Evolutionary conservation across 2,888 invertebrate genomes (phyloP).

Genomic region (Brachypterus glaber): DNA sequence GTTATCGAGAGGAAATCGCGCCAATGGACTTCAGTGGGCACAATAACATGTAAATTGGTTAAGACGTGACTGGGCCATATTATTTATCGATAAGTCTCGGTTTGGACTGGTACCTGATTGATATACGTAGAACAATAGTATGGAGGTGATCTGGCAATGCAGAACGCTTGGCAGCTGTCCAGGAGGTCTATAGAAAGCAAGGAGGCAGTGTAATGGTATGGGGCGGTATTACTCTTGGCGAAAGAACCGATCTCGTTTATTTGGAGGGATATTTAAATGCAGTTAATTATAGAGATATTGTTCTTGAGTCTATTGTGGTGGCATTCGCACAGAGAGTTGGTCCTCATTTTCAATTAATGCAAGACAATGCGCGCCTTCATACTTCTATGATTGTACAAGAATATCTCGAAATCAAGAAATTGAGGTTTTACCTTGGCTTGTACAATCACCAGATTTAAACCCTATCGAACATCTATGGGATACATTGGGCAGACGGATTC

Average conservation of each 20-base stretch:
- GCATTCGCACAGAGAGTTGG: conserved; percentile 11
- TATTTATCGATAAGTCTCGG: conserved; percentile 17
- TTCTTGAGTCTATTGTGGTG: conserved; percentile 14
- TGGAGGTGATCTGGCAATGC: conserved; percentile 11
- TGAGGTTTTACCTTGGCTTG: conserved; percentile 12
- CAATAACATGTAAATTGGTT: conserved; percentile 6
- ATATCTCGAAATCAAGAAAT: conserved; percentile 8
- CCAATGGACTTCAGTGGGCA: conserved; percentile 6
- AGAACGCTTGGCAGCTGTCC: conserved; percentile 10
- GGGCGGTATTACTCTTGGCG: conserved; percentile 14
- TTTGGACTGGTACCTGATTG: conserved; percentile 13
- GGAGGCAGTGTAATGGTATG: conserved; percentile 15
- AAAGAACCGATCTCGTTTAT: too few relatives aligned
- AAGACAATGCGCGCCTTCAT: conserved; percentile 18
- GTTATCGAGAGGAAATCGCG: conserved; percentile 8
- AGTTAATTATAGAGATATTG: too few relatives aligned
- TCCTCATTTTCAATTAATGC: conserved; percentile 14
- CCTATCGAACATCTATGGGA: conserved; percentile 17
- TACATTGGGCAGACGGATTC: conserved; percentile 1
- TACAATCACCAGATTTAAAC: conserved; percentile 16
- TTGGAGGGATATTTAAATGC: too few relatives aligned
- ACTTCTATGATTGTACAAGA: conserved; percentile 3
- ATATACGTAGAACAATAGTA: conserved; percentile 11
- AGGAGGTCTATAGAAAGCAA: conserved; percentile 14
- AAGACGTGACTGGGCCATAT: conserved; percentile 11